These are phyloP conservation scores for Chloroceryle aenea DNA, from an alignment of 2,113 vertebrate genomes.

Conservation along the genomic window DNA sequence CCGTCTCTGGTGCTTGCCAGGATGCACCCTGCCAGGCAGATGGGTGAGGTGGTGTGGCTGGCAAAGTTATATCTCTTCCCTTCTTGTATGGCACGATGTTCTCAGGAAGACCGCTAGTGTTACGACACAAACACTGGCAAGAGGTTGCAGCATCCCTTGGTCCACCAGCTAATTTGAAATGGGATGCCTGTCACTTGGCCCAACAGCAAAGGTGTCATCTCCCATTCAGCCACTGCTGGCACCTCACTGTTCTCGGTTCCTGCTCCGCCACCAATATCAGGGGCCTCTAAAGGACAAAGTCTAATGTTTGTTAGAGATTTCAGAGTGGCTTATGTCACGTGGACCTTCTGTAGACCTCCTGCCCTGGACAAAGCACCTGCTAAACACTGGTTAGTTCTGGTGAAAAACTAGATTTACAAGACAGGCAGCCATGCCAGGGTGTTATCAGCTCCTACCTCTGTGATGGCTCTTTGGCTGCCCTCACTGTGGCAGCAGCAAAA, in stretches of 20 bases:
- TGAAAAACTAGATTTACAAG: not conserved
- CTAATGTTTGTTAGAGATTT: not conserved
- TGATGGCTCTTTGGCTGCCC: not conserved
- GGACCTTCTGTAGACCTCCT: not conserved
- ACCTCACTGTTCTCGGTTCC: not conserved
- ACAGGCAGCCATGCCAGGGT: not conserved
- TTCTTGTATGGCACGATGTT: not conserved
- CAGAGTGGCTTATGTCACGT: not conserved
- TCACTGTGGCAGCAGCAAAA: not conserved
- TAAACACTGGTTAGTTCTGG: not conserved
- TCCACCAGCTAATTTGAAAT: not conserved
- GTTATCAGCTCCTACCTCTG: not conserved
- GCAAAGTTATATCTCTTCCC: not conserved
- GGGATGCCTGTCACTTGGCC: not conserved
- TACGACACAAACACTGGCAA: not conserved
- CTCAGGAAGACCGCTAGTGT: not conserved
- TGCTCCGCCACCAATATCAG: accelerated
- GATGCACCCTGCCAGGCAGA: not conserved
- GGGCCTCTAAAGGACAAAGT: not conserved
- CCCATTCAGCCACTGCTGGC: not conserved
- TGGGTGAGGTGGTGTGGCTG: not conserved
- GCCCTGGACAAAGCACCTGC: not conserved
- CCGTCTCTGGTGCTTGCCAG: not conserved
- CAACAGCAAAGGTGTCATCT: not conserved
- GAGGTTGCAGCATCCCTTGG: accelerated